phyloP scores from a whole-genome alignment of 2,113 vertebrate species.

The Heptranchias perlo region DNA sequence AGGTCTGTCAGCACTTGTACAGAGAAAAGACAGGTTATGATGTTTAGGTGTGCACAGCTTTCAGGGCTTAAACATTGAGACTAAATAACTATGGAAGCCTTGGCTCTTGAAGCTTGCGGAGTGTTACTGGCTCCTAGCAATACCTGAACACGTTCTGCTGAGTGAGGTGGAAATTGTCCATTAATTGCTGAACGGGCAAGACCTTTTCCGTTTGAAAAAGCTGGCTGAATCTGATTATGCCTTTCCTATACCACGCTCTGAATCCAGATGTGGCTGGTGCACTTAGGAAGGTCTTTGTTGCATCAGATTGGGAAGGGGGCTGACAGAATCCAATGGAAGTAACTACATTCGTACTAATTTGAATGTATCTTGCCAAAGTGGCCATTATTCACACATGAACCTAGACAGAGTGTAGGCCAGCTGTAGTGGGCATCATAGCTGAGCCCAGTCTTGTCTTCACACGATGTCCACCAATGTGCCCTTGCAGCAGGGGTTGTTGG shows the following conservation, averaged over 20 bases:
- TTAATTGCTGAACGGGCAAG: not conserved
- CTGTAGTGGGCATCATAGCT: not conserved
- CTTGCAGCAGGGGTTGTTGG: not conserved
- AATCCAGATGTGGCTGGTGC: not conserved
- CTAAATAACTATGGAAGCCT: not conserved
- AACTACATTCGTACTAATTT: not conserved
- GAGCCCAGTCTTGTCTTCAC: not conserved
- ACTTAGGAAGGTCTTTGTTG: not conserved
- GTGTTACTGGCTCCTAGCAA: not conserved
- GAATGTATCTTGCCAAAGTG: not conserved
- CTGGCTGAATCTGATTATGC: not conserved
- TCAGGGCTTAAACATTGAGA: not conserved
- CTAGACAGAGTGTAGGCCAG: not conserved
- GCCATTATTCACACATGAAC: not conserved
- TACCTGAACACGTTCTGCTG: not conserved
- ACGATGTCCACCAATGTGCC: not conserved
- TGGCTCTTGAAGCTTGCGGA: not conserved
- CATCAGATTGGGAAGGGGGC: not conserved
- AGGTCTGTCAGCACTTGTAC: not conserved
- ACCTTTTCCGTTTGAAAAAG: not conserved
- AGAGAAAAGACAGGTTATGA: not conserved
- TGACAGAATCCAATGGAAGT: not conserved
- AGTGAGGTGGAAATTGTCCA: not conserved
- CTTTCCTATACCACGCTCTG: not conserved
- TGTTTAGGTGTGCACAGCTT: not conserved